phyloP scores from a whole-genome alignment of 2,113 vertebrate species.

The Mixornis gularis region DNA sequence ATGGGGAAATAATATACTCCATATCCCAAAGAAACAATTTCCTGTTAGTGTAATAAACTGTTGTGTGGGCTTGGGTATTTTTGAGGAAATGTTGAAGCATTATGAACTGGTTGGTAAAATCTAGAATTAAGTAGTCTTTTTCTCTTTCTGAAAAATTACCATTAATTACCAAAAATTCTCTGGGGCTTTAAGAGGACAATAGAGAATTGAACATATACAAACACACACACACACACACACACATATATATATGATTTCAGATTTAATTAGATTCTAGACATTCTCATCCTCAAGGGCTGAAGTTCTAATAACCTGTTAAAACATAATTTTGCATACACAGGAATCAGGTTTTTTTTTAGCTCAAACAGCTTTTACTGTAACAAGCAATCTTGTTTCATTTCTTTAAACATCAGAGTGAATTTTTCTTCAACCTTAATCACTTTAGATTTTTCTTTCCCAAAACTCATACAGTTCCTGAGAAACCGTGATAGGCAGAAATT shows the following conservation, averaged over 20 bases:
- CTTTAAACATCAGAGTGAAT: background rate
- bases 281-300: background rate
- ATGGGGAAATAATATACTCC: background rate
- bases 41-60: background rate
- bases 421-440: background rate
- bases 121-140: background rate
- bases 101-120: background rate
- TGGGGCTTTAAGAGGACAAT: background rate
- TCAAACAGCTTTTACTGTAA: background rate
- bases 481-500: background rate
- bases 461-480: background rate
- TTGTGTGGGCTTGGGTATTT: background rate
- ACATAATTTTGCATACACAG: background rate
- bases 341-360: background rate
- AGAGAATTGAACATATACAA: background rate
- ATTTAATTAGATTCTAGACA: background rate
- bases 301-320: background rate
- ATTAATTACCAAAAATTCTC: background rate
- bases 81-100: background rate
- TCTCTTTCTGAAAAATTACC: background rate
- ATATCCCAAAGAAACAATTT: constrained; percentile 7
- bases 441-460: background rate
- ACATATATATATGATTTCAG: background rate
- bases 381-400: background rate
- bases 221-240: background rate